A percentile compares a stretch with the other conserved stretches of the same genome.
These are phyloP conservation scores for Rhincodon typus DNA, from an alignment of 2,797 vertebrate genomes.

Conservation along the genomic window DNA sequence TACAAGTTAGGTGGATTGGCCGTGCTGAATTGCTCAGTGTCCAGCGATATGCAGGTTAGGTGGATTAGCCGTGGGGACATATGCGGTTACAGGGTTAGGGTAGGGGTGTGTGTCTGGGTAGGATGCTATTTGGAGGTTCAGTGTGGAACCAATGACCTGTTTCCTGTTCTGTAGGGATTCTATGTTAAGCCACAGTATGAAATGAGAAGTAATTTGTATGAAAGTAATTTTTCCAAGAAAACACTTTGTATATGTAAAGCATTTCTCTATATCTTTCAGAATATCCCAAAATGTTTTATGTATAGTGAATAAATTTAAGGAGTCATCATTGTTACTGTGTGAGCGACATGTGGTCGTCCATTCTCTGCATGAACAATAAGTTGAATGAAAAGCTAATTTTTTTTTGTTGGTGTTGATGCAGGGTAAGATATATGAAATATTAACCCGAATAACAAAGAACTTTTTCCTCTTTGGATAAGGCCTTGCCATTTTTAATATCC, in stretches of 20 bases:
- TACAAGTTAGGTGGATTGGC: no score
- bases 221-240: background rate
- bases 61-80: no score
- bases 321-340: background rate
- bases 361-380: background rate
- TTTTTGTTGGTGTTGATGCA: background rate
- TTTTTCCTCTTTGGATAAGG: background rate
- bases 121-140: no score
- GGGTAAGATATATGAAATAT: background rate
- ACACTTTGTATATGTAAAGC: background rate
- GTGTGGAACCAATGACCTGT: no score
- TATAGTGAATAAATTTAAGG: background rate
- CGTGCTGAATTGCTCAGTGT: no score
- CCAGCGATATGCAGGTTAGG: no score
- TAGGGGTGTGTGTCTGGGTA: no score
- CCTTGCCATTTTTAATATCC: background rate
- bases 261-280: background rate
- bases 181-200: no score
- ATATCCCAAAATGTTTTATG: background rate
- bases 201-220: background rate
- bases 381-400: background rate
- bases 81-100: no score
- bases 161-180: no score
- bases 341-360: background rate
- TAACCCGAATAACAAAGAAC: background rate